Evolutionary conservation across 2,888 invertebrate species (phyloP), one percentile per base, ranked within the genome.

Genomic region (Stenolophus ochropezus): DNA sequence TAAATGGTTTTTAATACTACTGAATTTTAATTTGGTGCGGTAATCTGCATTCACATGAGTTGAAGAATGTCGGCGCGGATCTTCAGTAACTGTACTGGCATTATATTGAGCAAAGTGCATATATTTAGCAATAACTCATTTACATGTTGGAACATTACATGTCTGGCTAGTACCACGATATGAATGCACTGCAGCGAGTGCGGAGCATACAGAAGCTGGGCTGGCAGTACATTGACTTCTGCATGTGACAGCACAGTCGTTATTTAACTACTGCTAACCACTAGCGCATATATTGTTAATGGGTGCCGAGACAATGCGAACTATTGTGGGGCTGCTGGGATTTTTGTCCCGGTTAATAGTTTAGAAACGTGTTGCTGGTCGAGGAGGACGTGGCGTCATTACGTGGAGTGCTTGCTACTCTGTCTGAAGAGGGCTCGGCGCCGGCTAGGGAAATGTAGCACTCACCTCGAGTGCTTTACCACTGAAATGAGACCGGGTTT

Each of bases 101-200:
- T 69, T 79, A 79, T 79, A 79, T 79, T 79, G 79, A 79, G 79
- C 79, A 79, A 79, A 79, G 79, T 79, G 79, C 79, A 79, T 79
- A 79, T 79, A 79, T 79, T 79, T 71, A 79, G 79, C 79, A 69
- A 79, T 79, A 79, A 79, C 79, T 79, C 79, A 79, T 79, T 79
- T 79, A 71, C 79, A 79, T 79, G 51, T 79, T 25, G 53, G 79
- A 27, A 78, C 78, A 78, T 78, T 16, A 78, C 65, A 47, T 65
- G 65, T 78, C 69, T 6, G 20, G n/a, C 47, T 6, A 25, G 14
- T 79, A 79, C 79, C 79, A 79, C 69, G 11, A 79, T 79, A 27
- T 20, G 33, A 51, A 53, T 53, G 27, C 27, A 53, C 11, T 16
- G 51, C 8, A 53, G 49, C 8, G 6, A 21, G 14, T 27, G 21